Base-by-base conservation (phyloP, 2,113 vertebrate species). In the Merops nubicus region DNA sequence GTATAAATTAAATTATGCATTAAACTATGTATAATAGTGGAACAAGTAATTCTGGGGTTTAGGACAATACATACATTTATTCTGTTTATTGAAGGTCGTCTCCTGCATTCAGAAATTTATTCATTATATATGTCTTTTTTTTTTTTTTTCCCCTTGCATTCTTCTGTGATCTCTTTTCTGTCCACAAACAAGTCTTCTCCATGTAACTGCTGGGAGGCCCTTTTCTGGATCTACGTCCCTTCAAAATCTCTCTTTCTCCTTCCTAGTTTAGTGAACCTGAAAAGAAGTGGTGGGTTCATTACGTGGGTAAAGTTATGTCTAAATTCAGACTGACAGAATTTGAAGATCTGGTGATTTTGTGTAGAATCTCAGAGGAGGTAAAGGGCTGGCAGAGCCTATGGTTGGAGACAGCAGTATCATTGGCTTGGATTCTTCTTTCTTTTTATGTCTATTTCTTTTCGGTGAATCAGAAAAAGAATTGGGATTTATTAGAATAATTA, bases 151-250 rank as follows among this genome's bases (percentile, higher is more conserved):
- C 43, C 7, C 31, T 73, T 60, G 2, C 72, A 0, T 62, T 75
- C 13, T 25, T 84, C 42, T 43, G 6, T 38, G 21, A 2, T 76
- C 31, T 47, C 6, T 60, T 72, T 59, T 45, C 28, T 67, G 15
- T 57, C n/a, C 28, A 25, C 21, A 82, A 26, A 36, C 31, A 56
- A 22, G 16, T 17, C 12, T 4, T 45, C 31, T 40, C 13, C 6
- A 1, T 47, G 23, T 28, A 19, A 38, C 0, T 2, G 8, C 20
- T 56, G 26, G 28, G 26, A 53, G 7, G 33, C 6, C 2, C 22
- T 48, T 87, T 74, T 76, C 40, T 87, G 36, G 3, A 10, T n/a
- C 3, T n/a, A 11, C 43, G 11, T 75, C 17, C 16, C 53, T 31
- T 72, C 36, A 62, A 75, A 84, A 53, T 59, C 47, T 63, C 50